These are phyloP conservation scores for Neogobius melanostomus DNA, from an alignment of 2,113 vertebrate genomes.

Conservation along the genomic window DNA sequence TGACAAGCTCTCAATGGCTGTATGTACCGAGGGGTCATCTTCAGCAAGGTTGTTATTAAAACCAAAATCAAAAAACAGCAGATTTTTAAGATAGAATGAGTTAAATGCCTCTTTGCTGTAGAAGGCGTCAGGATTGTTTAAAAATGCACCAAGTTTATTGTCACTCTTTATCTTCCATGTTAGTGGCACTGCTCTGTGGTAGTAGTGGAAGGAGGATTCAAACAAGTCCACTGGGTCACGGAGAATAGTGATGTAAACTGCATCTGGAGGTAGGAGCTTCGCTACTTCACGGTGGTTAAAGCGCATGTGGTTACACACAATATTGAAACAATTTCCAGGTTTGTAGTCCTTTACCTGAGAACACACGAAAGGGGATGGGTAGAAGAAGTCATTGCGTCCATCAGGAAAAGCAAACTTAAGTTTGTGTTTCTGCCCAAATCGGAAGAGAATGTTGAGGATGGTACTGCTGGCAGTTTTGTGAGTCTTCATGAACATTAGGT, in stretches of 20 bases:
- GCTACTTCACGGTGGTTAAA: constrained; percentile 85
- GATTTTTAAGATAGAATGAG: constrained; percentile 91
- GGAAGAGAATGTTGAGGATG: constrained; percentile 93
- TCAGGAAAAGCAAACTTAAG: constrained; percentile 90
- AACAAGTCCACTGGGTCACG: constrained; percentile 89
- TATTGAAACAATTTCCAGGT: constrained; percentile 87
- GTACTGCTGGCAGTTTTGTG: constrained; percentile 98
- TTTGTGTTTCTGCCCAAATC: constrained; percentile 88
- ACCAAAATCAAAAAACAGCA: constrained; percentile 92
- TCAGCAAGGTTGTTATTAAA: constrained; percentile 83
- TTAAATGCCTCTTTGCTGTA: constrained; percentile 85
- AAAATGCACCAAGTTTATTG: constrained; percentile 84
- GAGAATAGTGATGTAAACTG: constrained; percentile 87
- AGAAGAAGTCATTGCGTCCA: constrained; percentile 89
- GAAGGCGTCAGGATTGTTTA: constrained; percentile 79
- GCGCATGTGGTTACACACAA: constrained; percentile 96
- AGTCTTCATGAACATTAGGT: constrained; percentile 97
- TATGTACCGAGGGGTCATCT: constrained; percentile 76
- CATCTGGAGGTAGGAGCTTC: constrained; percentile 76
- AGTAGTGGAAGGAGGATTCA: constrained; percentile 95
- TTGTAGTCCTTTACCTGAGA: constrained; percentile 86
- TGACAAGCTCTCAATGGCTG: constrained; percentile 78
- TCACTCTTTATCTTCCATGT: constrained; percentile 84
- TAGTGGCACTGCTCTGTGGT: constrained; percentile 80
- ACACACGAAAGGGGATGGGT: constrained; percentile 84